Base-by-base conservation (phyloP, 1,140 invertebrate species). In the Drosophila miranda region DNA sequence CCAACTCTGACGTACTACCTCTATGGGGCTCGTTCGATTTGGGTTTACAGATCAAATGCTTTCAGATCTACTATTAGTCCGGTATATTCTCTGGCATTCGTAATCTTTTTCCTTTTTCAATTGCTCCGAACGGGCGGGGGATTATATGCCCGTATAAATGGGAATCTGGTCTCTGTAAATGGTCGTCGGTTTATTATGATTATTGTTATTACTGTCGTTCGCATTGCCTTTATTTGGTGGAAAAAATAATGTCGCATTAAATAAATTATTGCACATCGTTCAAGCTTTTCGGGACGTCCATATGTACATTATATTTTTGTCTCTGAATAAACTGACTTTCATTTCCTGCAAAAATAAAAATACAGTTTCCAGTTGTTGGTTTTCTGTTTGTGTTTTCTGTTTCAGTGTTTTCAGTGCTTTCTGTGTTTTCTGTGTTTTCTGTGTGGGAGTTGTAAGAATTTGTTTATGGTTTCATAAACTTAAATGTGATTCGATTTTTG, bases 171-270 rank as follows among this genome's bases (percentile, higher is more conserved):
- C 30, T 8, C 81, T 79, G 81, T 86, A 86, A 84, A 86, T 84
- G 82, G 72, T 38, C 16, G 46, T 45, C 61, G 62, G 63, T 78
- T 71, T 84, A 70, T 81, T 86, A 69, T 69, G 30, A 56, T 68
- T 56, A 68, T 68, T 69, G 66, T 69, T 69, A 69, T 68, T 28
- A 44, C 66, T 70, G 77, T 55, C 82, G 66, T 53, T 69, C 68
- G 73, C 73, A 70, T 83, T 83, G 76, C 73, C 81, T 84, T 84
- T 79, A 83, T 83, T 76, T 84, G 80, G 81, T 56, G 73, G 62
- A 19, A 84, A 68, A 72, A 73, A 86, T 80, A 76, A 80, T 80
- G 71, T 67, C 52, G 51, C 70, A 74, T 86, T 86, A 77, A 84
- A 86, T 86, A 84, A 84, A 84, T 80, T 86, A 81, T 86, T 80